Evolutionary conservation across 1,140 invertebrate species (phyloP), one percentile per base, ranked within the genome.

Genomic region (Lasaia peninsularis): DNA sequence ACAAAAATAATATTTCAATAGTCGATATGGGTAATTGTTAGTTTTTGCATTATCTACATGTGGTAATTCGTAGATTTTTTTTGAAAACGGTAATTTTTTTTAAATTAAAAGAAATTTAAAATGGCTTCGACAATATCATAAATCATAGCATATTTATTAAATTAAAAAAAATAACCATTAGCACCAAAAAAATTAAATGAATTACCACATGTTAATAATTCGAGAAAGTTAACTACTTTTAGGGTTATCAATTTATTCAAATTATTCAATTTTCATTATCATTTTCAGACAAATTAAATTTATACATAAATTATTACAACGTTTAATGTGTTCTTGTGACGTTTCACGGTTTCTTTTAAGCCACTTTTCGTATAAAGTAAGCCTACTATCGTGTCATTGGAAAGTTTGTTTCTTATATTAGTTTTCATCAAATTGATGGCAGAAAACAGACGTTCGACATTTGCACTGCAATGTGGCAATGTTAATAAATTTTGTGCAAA

Each of bases 391-490:
- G 5, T 24, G 21, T 24, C 5, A 2, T 2, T 24, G 21, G 21
- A 24, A 24, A 24, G 21, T 24, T 24, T 24, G 21, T 24, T 24
- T 24, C 21, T 24, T 40, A 50, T 51, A 14, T 63, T 44, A 2
- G 35, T 55, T 55, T 44, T 55, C 34, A 55, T 55, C 20, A 55
- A 44, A 44, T 24, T 24, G 24, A 55, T 44, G 2, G 53, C 34
- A 40, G 53, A 55, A 55, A 44, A 40, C 53, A 55, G 53, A 12
- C 53, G 53, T 20, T 57, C 56, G 14, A 57, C 44, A 57, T 57
- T 57, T n/a, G 58, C 58, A 31, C 40, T 60, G 14, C 58, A 51
- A 37, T 55, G 52, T 40, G 52, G 58, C 18, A 60, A 51, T 50
- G 31, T n/a, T 50, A 55, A 37, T 55, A 60, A 55, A 21, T 60